phyloP scores from a whole-genome alignment of 2,113 vertebrate species.

The Erythrocercus mccallii region DNA sequence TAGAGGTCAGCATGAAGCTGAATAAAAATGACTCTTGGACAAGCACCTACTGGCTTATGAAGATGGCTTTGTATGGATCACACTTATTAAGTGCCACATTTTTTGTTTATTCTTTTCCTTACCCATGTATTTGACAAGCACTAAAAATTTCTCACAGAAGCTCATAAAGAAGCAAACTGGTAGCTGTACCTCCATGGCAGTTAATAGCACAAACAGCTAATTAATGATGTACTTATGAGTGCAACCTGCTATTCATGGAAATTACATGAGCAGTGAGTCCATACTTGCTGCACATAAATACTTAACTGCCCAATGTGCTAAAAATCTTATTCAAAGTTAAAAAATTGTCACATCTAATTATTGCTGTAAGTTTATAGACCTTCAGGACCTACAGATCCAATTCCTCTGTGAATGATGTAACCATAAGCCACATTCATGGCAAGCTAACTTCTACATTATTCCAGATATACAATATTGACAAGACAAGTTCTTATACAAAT shows the following conservation, averaged over 20 bases:
- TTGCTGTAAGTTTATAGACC: neutral
- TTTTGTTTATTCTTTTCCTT: neutral
- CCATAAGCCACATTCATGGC: neutral
- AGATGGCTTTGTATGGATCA: neutral
- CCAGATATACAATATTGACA: neutral
- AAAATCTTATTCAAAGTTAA: neutral
- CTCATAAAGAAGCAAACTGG: neutral
- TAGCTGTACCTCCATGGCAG: neutral
- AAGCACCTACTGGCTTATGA: neutral
- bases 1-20: neutral
- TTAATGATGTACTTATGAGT: slow-evolving; percentile 20
- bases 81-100: neutral
- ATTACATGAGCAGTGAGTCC: neutral
- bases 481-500: neutral
- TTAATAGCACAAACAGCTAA: slow-evolving; percentile 23
- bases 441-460: neutral
- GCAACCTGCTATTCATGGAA: slow-evolving; percentile 1
- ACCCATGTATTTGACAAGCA: neutral
- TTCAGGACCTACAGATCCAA: neutral
- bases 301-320: neutral
- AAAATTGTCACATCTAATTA: neutral
- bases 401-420: fast-evolving
- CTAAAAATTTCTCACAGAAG: neutral
- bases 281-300: neutral
- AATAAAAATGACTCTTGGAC: neutral